phyloP scores from a whole-genome alignment of 2,797 vertebrate species.

The Buceros bicornis region DNA sequence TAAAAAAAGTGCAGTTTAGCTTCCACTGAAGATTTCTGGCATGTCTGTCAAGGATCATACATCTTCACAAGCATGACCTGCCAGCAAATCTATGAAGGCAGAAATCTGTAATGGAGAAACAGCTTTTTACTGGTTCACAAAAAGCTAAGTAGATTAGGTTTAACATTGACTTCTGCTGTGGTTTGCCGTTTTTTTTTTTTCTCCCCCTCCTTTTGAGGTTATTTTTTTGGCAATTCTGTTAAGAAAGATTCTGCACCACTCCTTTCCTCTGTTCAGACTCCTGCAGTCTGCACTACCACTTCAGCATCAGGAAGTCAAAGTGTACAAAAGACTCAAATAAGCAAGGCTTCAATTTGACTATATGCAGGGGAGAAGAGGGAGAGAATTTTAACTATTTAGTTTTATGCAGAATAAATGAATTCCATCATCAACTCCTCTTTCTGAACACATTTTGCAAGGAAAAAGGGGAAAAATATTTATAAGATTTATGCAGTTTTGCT shows the following conservation, averaged over 20 bases:
- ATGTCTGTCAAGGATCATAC: conserved; percentile 2
- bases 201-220: not conserved
- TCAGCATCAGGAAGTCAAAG: not conserved
- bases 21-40: conserved; percentile 17
- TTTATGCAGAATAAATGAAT: not conserved
- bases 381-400: not conserved
- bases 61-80: conserved; percentile 10
- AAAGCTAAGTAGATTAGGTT: not conserved
- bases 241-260: not conserved
- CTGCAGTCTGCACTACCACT: not conserved
- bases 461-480: not conserved
- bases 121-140: not conserved
- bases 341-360: not conserved
- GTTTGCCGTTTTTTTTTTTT: not conserved
- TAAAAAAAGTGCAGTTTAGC: not conserved
- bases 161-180: not conserved
- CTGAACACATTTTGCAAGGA: not conserved
- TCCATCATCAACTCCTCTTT: not conserved
- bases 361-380: not conserved
- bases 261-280: not conserved
- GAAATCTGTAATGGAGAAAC: not conserved
- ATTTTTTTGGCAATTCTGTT: not conserved
- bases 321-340: not conserved
- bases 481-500: not conserved
- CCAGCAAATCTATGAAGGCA: conserved; percentile 19